Evolutionary conservation across 2,113 vertebrate species (phyloP), one percentile per base, ranked within the genome.

Genomic region (Sterna hirundo): DNA sequence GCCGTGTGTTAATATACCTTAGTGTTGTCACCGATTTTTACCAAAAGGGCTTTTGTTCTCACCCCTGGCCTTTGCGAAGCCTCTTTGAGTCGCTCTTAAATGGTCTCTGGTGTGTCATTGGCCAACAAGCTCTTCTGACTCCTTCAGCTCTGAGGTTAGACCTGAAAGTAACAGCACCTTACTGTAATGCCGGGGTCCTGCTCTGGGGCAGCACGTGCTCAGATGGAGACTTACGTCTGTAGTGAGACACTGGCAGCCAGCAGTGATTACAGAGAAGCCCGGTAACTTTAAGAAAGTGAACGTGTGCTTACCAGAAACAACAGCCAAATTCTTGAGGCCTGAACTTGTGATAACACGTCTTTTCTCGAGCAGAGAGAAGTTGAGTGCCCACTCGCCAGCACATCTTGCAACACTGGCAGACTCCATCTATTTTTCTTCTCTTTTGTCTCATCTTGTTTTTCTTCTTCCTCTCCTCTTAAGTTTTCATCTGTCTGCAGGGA

Each of bases 161-260:
- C 25, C 44, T 1, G 1, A 62, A 36, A 32, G 51, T 65, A 61
- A 22, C 21, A 74, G 54, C 62, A n/a, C 64, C 51, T 58, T 51
- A 5, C 0, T 0, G 1, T 58, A 20, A 57, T 0, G 0, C 23
- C 2, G 5, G 30, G 46, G 30, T 71, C n/a, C 29, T 42, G 60
- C 46, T n/a, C 4, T 10, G 32, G 57, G n/a, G 25, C 65, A 92
- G 42, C 32, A 10, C 1, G 0, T 52, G 42, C 75, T 57, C 29
- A 44, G 44, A 4, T 30, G 46, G 47, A 46, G 15, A 8, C 13
- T 66, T 26, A 62, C 20, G 32, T 61, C 44, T 36, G 11, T 15
- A 42, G 46, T 18, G 60, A 32, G 21, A 32, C 36, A 9, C 18
- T 46, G 49, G 62, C 58, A 94, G 83, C 26, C 76, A 40, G 18